Evolutionary conservation across 35 echinoderm and acorn worm genomes (phyloP).

Genomic region (Eucidaris tribuloides): DNA sequence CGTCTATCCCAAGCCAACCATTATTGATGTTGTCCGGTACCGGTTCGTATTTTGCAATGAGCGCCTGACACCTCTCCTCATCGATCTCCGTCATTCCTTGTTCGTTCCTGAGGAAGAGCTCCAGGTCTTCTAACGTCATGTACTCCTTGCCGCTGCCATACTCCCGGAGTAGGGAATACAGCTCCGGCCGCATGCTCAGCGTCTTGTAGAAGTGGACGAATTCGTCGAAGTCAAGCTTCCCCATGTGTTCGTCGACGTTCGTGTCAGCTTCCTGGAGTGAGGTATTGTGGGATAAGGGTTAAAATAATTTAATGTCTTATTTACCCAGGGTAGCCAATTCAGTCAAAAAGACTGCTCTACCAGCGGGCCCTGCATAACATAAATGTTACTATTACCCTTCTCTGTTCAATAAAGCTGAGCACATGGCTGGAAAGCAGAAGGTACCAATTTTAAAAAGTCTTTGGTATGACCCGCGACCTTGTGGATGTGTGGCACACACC

Average conservation of each 20-base stretch:
- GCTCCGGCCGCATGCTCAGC: conserved; percentile 84
- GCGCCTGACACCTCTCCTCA: conserved; percentile 26
- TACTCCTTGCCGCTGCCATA: conserved; percentile 80
- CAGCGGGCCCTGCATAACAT: too few relatives aligned
- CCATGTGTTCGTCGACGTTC: conserved; percentile 82
- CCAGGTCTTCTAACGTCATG: conserved; percentile 71
- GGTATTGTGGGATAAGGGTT: not conserved
- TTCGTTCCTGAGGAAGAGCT: conserved; percentile 58
- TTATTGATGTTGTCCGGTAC: conserved; percentile 88
- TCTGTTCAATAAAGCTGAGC: too few relatives aligned
- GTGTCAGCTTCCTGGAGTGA: conserved; percentile 83
- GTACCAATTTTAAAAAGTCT: too few relatives aligned
- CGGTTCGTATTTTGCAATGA: conserved; percentile 84
- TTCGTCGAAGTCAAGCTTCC: conserved; percentile 90
- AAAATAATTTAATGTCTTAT: too few relatives aligned
- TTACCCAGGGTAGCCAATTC: too few relatives aligned
- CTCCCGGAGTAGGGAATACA: conserved; percentile 63
- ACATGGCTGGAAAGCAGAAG: too few relatives aligned
- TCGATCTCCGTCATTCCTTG: conserved; percentile 44
- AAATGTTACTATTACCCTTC: too few relatives aligned
- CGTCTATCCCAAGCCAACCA: conserved; percentile 85
- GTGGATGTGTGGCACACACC: too few relatives aligned
- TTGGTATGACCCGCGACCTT: too few relatives aligned
- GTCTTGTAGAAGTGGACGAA: conserved; percentile 96
- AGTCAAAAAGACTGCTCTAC: too few relatives aligned